These are phyloP conservation scores for Arrhamphus sclerolepis DNA, from an alignment of 2,797 vertebrate species.

Conservation along the genomic window DNA sequence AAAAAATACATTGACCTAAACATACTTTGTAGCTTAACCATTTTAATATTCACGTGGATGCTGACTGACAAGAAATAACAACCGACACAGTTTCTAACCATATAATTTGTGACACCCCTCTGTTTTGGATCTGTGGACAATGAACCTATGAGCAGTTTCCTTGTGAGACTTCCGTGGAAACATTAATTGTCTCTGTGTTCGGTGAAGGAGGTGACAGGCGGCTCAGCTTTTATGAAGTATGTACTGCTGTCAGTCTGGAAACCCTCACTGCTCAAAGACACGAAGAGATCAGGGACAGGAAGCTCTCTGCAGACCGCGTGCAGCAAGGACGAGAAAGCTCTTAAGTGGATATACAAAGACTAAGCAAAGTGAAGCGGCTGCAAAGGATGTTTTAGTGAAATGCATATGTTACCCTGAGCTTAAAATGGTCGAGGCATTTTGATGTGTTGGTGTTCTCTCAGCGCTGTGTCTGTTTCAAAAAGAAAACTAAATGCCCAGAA, in stretches of 20 bases:
- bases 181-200: conserved; percentile 20
- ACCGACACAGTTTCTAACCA: not conserved
- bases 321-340: conserved; percentile 24
- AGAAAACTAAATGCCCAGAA: not conserved
- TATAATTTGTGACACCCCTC: not conserved
- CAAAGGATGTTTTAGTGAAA: conserved; percentile 8
- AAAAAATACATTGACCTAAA: too few relatives aligned
- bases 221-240: conserved; percentile 1
- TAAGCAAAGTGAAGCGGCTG: conserved; percentile 9
- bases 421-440: not conserved
- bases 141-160: not conserved
- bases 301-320: conserved; percentile 29
- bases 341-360: conserved; percentile 5
- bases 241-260: conserved; percentile 33
- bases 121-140: not conserved
- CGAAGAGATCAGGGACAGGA: conserved; percentile 20
- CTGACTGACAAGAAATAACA: too few relatives aligned
- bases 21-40: too few relatives aligned
- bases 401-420: not conserved
- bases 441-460: not conserved
- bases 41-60: too few relatives aligned
- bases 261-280: conserved; percentile 36
- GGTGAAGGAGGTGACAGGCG: conserved; percentile 38
- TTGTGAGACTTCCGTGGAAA: conserved; percentile 2
- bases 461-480: not conserved